These are phyloP conservation scores for Montipora efflorescens DNA, from an alignment of 64 coral and sea anemone species.

Conservation along the genomic window DNA sequence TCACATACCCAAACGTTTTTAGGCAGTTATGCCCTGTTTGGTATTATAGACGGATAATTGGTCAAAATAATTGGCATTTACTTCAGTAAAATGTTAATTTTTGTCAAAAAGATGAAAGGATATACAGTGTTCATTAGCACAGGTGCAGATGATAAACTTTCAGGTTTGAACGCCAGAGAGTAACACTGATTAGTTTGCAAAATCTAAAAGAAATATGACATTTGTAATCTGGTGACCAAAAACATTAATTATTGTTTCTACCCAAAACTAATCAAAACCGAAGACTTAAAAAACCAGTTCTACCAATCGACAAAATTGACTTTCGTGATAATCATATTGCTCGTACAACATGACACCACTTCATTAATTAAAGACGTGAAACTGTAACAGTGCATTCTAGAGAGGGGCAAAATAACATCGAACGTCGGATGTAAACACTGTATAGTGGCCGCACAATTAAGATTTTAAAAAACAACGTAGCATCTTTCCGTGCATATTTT, in stretches of 20 bases:
- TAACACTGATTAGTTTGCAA: not conserved
- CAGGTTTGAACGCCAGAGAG: too few species aligned
- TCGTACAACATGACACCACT: too few species aligned
- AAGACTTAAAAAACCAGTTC: not conserved
- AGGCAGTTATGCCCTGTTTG: too few species aligned
- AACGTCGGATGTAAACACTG: not conserved
- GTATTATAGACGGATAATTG: not conserved
- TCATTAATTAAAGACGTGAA: too few species aligned
- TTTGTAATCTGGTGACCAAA: too few species aligned
- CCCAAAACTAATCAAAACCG: not conserved
- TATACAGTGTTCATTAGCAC: not conserved
- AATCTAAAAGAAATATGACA: not conserved
- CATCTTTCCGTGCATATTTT: not conserved
- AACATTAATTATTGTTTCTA: not conserved
- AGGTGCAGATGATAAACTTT: not conserved
- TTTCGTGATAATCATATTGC: not conserved
- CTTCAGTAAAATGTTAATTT: conserved; percentile 16
- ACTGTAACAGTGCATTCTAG: too few species aligned
- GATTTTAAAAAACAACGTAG: not conserved
- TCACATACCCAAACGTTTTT: not conserved
- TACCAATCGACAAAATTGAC: conserved; percentile 13
- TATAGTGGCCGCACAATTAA: not conserved
- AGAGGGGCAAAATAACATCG: not conserved
- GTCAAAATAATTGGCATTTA: not conserved
- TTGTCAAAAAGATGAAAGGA: not conserved